Base-by-base conservation (phyloP, 2,113 vertebrate genomes). In the Eptesicus fuscus region DNA sequence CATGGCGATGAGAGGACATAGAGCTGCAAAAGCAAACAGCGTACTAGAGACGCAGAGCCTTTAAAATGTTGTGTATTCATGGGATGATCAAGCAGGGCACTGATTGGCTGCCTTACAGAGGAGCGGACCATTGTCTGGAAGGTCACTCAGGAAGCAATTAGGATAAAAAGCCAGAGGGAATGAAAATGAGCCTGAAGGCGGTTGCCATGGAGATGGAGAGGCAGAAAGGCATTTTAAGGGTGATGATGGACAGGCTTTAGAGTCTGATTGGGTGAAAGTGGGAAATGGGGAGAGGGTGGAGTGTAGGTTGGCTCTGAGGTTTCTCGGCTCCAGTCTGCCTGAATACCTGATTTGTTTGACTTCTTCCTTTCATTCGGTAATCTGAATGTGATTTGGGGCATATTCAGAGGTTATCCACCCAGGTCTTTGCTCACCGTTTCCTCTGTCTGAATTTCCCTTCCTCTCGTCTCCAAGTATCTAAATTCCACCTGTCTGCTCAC, bases 141-240 rank as follows among this genome's bases (percentile, higher is more conserved):
- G 65, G 51, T 37, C 79, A 93, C 79, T 82, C 51, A 95, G 88
- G 78, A 95, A 82, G 73, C 91, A 93, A 91, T 95, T 85, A 91
- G 83, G 88, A 91, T 90, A 71, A 67, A 47, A 95, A 87, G 47
- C 69, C 73, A n/a, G 51, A 40, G 59, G 49, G 87, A 65, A 88
- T 67, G 49, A 88, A 78, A 95, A 53, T 88, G 83, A 93, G 83
- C 65, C 47, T 93, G 71, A 53, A 90, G 77, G 76, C 79, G 67
- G 65, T 96, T 96, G 91, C 84, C 79, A 96, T 89, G 91, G 95
- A 32, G 59, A 97, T 56, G 63, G 44, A 93, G 53, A 93, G 35
- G 74, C 88, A 92, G 84, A 91, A 89, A 94, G 51, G 83, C 85
- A 67, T 94, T 93, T 90, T 71, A 83, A 88, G 78, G 49, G 84